A percentile compares a stretch with the other conserved stretches of the same genome.
Conservation (phyloP, 2,797 vertebrate species). For the Coreius guichenoti region DNA sequence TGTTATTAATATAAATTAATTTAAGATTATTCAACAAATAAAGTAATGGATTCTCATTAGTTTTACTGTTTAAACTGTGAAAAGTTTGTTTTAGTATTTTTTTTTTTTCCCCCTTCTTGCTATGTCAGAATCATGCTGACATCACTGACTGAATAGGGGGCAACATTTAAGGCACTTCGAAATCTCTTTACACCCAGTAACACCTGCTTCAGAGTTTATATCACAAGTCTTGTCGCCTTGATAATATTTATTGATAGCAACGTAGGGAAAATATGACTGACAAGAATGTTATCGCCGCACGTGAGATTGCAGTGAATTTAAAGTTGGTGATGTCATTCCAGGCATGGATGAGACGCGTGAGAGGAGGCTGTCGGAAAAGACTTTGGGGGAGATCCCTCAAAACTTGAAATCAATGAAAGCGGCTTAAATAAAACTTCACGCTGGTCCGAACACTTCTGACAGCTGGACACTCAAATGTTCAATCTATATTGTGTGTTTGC, state of each 20-base stretch:
- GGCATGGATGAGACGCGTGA: constrained; percentile 53
- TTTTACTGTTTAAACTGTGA: not conserved
- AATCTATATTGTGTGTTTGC: not conserved
- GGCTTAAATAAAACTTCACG: not conserved
- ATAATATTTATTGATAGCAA: not conserved
- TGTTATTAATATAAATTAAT: not conserved
- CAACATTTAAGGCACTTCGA: constrained; percentile 40
- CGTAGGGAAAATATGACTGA: not conserved
- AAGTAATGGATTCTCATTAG: not conserved
- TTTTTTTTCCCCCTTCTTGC: not conserved
- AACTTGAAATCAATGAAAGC: constrained; percentile 53
- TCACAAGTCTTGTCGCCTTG: not conserved
- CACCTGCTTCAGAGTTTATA: constrained; percentile 29
- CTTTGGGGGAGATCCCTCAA: constrained; percentile 59
- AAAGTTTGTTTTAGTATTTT: too few relatives aligned
- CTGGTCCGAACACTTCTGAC: not conserved
- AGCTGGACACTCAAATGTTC: not conserved
- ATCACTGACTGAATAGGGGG: constrained; percentile 33
- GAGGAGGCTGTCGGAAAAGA: constrained; percentile 54
- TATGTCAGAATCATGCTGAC: not conserved
- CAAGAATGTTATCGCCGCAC: not conserved
- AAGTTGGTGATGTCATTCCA: constrained; percentile 55
- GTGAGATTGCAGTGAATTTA: constrained; percentile 8
- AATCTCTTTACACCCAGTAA: not conserved
- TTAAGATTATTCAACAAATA: not conserved